Conservation (phyloP, 2,888 invertebrate genomes). For the Gasteruption jaculator region DNA sequence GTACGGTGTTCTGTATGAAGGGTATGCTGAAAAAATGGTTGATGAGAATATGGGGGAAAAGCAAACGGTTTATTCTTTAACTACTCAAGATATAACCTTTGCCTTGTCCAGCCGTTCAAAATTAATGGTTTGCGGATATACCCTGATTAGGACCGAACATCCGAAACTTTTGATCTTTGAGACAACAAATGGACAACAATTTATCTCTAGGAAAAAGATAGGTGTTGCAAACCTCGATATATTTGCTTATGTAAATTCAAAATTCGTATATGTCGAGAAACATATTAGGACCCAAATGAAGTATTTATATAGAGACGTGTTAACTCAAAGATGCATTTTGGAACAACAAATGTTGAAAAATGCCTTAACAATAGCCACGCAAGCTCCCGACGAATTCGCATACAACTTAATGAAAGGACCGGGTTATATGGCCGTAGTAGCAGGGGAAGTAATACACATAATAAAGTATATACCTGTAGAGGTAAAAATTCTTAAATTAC, state of each 20-base stretch:
- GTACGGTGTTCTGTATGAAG: slow-evolving; percentile 25
- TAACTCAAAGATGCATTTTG: slow-evolving; percentile 25
- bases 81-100: slow-evolving; percentile 18
- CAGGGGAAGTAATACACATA: slow-evolving; percentile 30
- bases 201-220: not conserved
- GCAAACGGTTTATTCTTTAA: slow-evolving; percentile 16
- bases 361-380: slow-evolving; percentile 24
- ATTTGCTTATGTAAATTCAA: slow-evolving; percentile 24
- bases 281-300: slow-evolving; percentile 23
- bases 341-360: slow-evolving; percentile 28
- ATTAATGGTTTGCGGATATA: slow-evolving; percentile 14
- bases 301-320: slow-evolving; percentile 22
- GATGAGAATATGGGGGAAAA: not conserved
- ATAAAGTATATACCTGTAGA: slow-evolving; percentile 26
- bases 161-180: slow-evolving; percentile 13
- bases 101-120: slow-evolving; percentile 15
- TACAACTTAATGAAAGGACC: slow-evolving; percentile 24
- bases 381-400: slow-evolving; percentile 28
- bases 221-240: slow-evolving; percentile 18
- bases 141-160: slow-evolving; percentile 16
- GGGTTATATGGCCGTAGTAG: slow-evolving; percentile 27
- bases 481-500: slow-evolving; percentile 16
- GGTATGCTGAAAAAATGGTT: slow-evolving; percentile 9
- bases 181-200: slow-evolving; percentile 1
- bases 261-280: slow-evolving; percentile 31